phyloP scores from a whole-genome alignment of 2,888 invertebrate genomes.

The Andrena hattorfiana region DNA sequence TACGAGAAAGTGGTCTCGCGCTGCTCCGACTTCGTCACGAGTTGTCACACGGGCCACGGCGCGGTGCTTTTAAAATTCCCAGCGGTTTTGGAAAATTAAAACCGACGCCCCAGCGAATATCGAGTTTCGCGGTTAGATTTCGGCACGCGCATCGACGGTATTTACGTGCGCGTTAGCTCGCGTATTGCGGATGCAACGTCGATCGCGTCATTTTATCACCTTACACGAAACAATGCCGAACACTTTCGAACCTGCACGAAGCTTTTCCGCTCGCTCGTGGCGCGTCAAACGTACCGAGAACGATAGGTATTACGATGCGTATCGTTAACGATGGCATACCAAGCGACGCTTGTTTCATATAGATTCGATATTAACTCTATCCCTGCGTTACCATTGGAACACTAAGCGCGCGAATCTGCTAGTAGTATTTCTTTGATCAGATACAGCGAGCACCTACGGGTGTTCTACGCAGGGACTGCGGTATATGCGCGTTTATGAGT shows the following conservation, averaged over 20 bases:
- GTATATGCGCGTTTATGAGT: too few species aligned
- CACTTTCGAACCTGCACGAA: constrained; percentile 40
- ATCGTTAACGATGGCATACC: not conserved
- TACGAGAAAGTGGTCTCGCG: constrained; percentile 41
- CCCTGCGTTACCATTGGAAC: not conserved
- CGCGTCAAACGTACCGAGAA: constrained; percentile 40
- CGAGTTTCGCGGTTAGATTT: constrained; percentile 8
- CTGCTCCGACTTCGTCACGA: constrained; percentile 27
- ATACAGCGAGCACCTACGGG: not conserved
- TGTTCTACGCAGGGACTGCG: not conserved
- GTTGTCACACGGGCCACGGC: constrained; percentile 33
- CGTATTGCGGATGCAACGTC: constrained; percentile 30
- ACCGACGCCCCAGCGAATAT: constrained; percentile 7
- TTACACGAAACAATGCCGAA: constrained; percentile 52
- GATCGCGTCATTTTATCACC: constrained; percentile 57
- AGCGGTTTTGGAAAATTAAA: constrained; percentile 6
- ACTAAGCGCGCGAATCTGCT: not conserved
- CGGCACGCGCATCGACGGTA: constrained; percentile 6
- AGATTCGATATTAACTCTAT: not conserved
- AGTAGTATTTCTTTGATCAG: not conserved
- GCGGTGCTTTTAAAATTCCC: constrained; percentile 50
- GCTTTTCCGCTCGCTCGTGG: constrained; percentile 44
- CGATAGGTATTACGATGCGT: constrained; percentile 16
- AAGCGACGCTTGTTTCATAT: not conserved
- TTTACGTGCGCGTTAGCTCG: constrained; percentile 21